Base-by-base conservation (phyloP, 2,113 vertebrate species). In the Onychostoma macrolepis region DNA sequence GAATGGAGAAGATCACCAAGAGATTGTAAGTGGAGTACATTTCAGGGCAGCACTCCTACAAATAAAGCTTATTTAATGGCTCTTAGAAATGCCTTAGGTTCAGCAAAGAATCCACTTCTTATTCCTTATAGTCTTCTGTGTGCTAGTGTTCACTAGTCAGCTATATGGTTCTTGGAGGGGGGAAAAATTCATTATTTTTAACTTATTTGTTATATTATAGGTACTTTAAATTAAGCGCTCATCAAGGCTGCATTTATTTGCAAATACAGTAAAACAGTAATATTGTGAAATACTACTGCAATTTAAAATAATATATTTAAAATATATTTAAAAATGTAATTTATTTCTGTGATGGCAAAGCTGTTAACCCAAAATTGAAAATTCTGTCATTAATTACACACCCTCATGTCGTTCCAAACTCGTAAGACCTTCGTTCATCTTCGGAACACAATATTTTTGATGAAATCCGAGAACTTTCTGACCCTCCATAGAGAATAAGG, bases 1-100 rank as follows among this genome's bases (percentile, higher is more conserved):
- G 12, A 83, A 45, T 53, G 76, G 58, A 81, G 33, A 82, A 67
- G 38, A 82, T 21, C 24, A n/a, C 83, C 87, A 43, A 36, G 81
- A 71, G 41, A 71, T 63, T 69, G 41, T 15, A 45, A 63, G 21
- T 45, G 13, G 36, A 82, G 63, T 83, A 13, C 28, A 33, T 71
- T 67, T 83, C n/a, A 83, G 38, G n/a, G 12, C 80, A 45, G n/a
- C 38, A 6, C 81, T 83, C 28, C 19, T n/a, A 83, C 63, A 83
- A 83, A 69, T 33, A 69, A 83, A 71, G 28, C 41, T 24, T 50
- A 5, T 53, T 50, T 83, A 83, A 83, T 71, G 19, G 45, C 43
- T 71, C 43, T 36, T 83, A 24, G 43, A 28, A 53, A 33, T 71
- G 28, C 61, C 43, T 71, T 48, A 53, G 19, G 65, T 48, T 71